Percentiles rank a stretch among this genome's conserved stretches.
These are phyloP conservation scores for Bryconaethiops microstoma DNA, from an alignment of 2,797 vertebrate genomes.

Conservation along the genomic window DNA sequence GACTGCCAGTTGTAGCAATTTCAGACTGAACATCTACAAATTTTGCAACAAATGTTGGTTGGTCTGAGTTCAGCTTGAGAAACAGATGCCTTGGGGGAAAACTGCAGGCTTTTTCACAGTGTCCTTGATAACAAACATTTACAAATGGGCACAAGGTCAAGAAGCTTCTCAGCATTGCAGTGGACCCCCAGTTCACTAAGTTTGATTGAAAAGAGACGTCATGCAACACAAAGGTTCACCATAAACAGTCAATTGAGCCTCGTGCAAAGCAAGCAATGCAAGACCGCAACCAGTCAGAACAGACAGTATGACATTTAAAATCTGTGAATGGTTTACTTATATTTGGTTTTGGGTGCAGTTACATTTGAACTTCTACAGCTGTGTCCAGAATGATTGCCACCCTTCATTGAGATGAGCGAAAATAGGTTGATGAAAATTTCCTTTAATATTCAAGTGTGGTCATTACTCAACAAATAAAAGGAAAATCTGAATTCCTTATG, in stretches of 20 bases:
- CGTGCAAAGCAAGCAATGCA: not conserved
- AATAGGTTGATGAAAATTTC: too few species aligned
- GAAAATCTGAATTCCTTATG: too few species aligned
- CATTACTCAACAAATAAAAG: too few species aligned
- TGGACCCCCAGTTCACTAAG: not conserved
- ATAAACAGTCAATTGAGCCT: not conserved
- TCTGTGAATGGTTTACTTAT: not conserved
- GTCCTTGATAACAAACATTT: slow-evolving; percentile 1
- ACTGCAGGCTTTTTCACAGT: not conserved
- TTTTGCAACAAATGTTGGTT: slow-evolving; percentile 21
- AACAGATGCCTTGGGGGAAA: slow-evolving; percentile 16
- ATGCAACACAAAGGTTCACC: not conserved
- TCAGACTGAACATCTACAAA: not conserved
- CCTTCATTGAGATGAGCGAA: too few species aligned
- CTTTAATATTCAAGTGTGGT: too few species aligned
- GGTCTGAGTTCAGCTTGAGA: slow-evolving; percentile 40
- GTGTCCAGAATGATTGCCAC: too few species aligned
- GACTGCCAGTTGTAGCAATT: slow-evolving; percentile 9
- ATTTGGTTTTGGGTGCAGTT: not conserved
- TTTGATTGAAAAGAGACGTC: not conserved
- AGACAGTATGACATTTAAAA: not conserved
- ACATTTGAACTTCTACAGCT: not conserved
- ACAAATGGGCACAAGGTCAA: not conserved
- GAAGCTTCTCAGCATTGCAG: not conserved
- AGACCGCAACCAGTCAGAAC: not conserved